Conservation (phyloP, 1,140 invertebrate genomes). For the Drosophila nikananu region DNA sequence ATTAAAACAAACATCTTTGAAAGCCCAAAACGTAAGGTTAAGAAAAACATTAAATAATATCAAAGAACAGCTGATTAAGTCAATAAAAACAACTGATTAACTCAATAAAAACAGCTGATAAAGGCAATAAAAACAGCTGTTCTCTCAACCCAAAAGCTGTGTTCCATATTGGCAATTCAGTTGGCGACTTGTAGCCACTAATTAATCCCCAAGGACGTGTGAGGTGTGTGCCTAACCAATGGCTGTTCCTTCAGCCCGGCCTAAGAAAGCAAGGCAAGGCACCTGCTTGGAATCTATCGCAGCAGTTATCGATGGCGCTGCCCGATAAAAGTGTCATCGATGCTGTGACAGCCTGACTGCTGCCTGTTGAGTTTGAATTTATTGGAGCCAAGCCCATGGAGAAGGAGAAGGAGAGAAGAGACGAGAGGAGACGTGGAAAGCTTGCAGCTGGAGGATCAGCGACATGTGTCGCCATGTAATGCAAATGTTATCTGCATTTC, state of each 20-base stretch:
- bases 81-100: too few species aligned
- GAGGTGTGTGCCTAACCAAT: background rate
- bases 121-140: background rate
- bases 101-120: background rate
- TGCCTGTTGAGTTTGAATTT: slow-evolving; percentile 55
- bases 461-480: slow-evolving; percentile 66
- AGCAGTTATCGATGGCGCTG: slow-evolving; percentile 17
- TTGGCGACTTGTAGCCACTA: slow-evolving; percentile 1
- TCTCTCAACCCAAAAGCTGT: background rate
- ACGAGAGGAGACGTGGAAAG: background rate
- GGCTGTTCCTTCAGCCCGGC: background rate
- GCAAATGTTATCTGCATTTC: slow-evolving; percentile 76
- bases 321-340: slow-evolving; percentile 45
- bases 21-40: too few species aligned
- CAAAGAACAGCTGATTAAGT: too few species aligned
- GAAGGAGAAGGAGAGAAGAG: background rate
- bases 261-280: background rate
- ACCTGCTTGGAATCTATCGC: slow-evolving; percentile 25
- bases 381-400: slow-evolving; percentile 8
- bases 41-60: too few species aligned
- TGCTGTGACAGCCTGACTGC: slow-evolving; percentile 55
- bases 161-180: background rate
- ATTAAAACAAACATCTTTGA: too few species aligned
- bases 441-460: slow-evolving; percentile 29
- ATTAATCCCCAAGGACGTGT: slow-evolving; percentile 8